Evolutionary conservation across 1,140 invertebrate species (phyloP), one percentile per base, ranked within the genome.

Genomic region (Drosophila orosa): DNA sequence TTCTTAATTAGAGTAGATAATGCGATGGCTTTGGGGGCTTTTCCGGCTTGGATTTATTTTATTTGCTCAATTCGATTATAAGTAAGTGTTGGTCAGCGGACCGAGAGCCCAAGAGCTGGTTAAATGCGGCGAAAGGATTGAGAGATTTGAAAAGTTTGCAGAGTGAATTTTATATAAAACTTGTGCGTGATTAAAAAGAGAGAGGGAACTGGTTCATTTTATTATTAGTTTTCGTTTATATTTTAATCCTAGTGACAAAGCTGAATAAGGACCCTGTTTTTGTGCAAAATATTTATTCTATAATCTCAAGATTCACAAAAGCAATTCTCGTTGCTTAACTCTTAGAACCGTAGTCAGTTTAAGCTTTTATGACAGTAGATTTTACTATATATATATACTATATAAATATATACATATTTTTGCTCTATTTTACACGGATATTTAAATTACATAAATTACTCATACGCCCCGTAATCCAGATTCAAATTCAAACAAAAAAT

Each of bases 1-100:
- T 68, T 82, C 65, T 78, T 86, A 87, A 86, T 86, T 86, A 81
- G 67, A 78, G 62, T 66, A 55, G 68, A 78, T 69, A 63, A 71
- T 62, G 42, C 40, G 62, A 68, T 79, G 68, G 71, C 44, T 67
- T 69, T 62, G 48, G 68, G 78, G 45, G 59, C 72, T 79, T 82
- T 71, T 71, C 42, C 68, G 68, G n/a, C 27, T 71, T 40, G 50
- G 33, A 72, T 71, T 72, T 72, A 71, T 72, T 71, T 72, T 72
- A 71, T 72, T 72, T 71, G 66, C 68, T 29, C 66, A 19, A 71
- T 72, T 72, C 68, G 68, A 72, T 72, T 58, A 48, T 58, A 69
- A 71, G 40, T 48, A 58, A 58, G 66, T 71, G 68, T 58, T 58
- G 68, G 68, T 72, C 68, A 72, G 50, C 65, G 50, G 6, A 45